Evolutionary conservation across 2,113 vertebrate genomes (phyloP).

Genomic region (Aptenodytes patagonicus): DNA sequence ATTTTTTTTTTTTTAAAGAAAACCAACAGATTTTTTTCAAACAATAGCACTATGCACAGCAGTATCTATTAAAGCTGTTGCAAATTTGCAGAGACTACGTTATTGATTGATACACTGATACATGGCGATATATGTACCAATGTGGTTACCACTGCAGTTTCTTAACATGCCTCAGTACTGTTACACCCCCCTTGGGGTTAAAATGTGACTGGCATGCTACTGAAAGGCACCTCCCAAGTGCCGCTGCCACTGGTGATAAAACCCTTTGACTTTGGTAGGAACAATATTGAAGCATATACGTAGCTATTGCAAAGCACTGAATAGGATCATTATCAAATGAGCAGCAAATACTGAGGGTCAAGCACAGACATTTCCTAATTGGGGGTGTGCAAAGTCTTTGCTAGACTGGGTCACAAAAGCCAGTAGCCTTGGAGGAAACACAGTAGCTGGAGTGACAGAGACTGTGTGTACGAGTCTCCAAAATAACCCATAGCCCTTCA

Average conservation of each 20-base stretch:
- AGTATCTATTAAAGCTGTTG: not conserved
- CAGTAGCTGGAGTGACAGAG: not conserved
- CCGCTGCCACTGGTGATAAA: not conserved
- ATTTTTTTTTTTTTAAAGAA: not conserved
- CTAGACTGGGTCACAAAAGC: not conserved
- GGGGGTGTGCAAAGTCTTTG: not conserved
- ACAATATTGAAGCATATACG: not conserved
- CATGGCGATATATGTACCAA: not conserved
- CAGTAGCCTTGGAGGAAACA: not conserved
- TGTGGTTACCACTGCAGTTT: not conserved
- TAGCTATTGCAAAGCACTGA: not conserved
- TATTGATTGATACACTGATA: not conserved
- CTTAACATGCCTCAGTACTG: not conserved
- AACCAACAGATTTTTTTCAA: not conserved
- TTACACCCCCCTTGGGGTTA: not conserved
- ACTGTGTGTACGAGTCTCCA: not conserved
- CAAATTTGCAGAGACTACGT: not conserved
- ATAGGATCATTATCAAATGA: not conserved
- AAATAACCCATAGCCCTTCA: not conserved
- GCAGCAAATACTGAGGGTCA: not conserved
- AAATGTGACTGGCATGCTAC: not conserved
- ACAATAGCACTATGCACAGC: not conserved
- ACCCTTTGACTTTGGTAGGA: not conserved
- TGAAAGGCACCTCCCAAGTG: not conserved
- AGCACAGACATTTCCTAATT: not conserved